phyloP scores from a whole-genome alignment of 2,797 vertebrate genomes.

The Limnodromus scolopaceus region DNA sequence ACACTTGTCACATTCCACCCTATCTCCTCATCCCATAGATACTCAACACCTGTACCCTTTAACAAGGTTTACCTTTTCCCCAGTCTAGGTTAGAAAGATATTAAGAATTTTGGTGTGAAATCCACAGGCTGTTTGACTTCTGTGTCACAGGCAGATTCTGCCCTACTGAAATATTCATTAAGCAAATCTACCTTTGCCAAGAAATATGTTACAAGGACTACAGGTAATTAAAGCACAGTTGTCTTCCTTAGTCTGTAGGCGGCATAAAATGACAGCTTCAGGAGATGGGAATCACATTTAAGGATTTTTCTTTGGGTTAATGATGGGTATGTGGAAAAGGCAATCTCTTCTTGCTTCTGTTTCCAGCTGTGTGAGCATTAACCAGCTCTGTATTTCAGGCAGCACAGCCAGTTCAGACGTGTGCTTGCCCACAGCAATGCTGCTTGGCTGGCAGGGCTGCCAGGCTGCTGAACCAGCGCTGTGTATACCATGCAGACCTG shows the following conservation, averaged over 20 bases:
- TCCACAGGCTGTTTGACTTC: rapidly evolving
- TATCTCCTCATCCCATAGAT: neutral
- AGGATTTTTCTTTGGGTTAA: neutral
- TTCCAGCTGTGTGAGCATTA: conserved; percentile 2
- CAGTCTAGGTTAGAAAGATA: neutral
- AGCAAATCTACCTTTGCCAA: neutral
- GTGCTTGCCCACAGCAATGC: neutral
- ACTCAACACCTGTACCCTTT: neutral
- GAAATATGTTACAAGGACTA: neutral
- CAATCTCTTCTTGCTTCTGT: neutral
- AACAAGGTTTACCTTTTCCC: neutral
- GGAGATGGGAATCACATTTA: neutral
- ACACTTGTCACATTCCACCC: neutral
- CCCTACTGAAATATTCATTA: neutral
- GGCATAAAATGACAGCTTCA: neutral
- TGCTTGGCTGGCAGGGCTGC: neutral
- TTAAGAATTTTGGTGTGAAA: neutral
- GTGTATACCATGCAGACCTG: rapidly evolving
- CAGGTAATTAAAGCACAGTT: neutral
- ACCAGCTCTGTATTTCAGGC: neutral
- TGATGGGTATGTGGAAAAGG: neutral
- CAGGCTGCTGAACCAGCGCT: neutral
- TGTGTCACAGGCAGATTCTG: neutral
- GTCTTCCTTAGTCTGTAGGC: neutral
- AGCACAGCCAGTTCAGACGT: neutral